These are phyloP conservation scores for Rhinolophus sinicus DNA, from an alignment of 2,113 vertebrate genomes.

Conservation along the genomic window DNA sequence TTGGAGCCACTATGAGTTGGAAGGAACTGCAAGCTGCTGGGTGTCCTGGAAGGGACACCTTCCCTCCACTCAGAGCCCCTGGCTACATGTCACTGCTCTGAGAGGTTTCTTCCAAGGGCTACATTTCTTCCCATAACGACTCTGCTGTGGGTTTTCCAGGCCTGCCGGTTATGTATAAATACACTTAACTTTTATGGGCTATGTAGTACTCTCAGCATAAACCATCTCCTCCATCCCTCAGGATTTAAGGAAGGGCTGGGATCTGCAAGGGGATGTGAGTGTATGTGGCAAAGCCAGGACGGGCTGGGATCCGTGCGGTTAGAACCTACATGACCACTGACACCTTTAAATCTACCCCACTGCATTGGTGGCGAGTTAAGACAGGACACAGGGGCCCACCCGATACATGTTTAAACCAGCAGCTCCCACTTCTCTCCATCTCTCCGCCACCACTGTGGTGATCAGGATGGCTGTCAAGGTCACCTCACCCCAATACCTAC, in stretches of 20 bases:
- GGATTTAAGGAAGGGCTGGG: background rate
- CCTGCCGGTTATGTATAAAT: background rate
- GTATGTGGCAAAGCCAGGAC: background rate
- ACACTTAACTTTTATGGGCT: constrained; percentile 57
- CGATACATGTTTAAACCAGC: background rate
- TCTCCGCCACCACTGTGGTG: background rate
- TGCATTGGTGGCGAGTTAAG: background rate
- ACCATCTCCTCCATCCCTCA: background rate
- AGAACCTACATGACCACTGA: accelerated
- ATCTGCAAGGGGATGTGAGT: background rate
- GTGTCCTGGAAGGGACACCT: background rate
- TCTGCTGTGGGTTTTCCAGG: background rate
- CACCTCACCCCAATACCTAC: background rate
- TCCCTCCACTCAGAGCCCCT: accelerated
- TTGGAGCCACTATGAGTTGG: accelerated
- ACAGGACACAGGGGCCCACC: background rate
- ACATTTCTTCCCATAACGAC: background rate
- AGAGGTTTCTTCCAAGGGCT: background rate
- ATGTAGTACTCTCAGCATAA: background rate
- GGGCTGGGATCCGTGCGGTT: background rate
- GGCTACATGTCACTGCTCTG: background rate
- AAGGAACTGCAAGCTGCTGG: background rate
- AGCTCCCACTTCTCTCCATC: background rate
- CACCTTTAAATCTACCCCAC: background rate
- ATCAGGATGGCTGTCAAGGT: accelerated